Evolutionary conservation across 2,113 vertebrate genomes (phyloP).

Genomic region (Hirundichthys speculiger): DNA sequence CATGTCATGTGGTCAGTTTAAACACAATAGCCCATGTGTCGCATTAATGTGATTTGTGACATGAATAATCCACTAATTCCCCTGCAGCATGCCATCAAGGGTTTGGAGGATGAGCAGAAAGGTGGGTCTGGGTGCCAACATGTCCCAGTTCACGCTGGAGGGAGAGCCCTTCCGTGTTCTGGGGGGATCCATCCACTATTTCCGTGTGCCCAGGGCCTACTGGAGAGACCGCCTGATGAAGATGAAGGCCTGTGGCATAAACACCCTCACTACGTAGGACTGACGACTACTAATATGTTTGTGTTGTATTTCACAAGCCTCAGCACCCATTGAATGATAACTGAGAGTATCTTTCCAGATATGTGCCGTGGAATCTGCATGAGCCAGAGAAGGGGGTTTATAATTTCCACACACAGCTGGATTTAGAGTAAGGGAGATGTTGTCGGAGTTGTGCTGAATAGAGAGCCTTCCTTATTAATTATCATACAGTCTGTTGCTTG

Average conservation of each 20-base stretch:
- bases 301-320: background rate
- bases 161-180: constrained; percentile 85
- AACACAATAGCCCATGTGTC: constrained; percentile 70
- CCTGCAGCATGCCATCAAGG: constrained; percentile 48
- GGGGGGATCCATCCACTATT: constrained; percentile 90
- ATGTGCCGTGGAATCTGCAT: constrained; percentile 93
- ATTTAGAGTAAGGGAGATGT: constrained; percentile 84
- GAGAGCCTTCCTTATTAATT: background rate
- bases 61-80: constrained; percentile 34
- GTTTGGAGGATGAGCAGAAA: constrained; percentile 78
- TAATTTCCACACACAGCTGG: constrained; percentile 88
- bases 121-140: constrained; percentile 80
- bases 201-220: constrained; percentile 88
- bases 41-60: constrained; percentile 33
- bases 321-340: constrained; percentile 6
- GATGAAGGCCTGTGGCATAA: constrained; percentile 93
- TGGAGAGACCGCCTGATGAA: constrained; percentile 93
- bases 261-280: constrained; percentile 94
- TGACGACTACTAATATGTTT: background rate
- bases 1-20: constrained; percentile 50
- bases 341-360: constrained; percentile 71
- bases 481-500: background rate
- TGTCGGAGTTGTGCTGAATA: background rate
- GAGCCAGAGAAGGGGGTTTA: constrained; percentile 86
- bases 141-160: constrained; percentile 85